A percentile compares a stretch with the other conserved stretches of the same genome.
Evolutionary conservation across 2,888 invertebrate species (phyloP).

Genomic region (Lasius fuliginosus): DNA sequence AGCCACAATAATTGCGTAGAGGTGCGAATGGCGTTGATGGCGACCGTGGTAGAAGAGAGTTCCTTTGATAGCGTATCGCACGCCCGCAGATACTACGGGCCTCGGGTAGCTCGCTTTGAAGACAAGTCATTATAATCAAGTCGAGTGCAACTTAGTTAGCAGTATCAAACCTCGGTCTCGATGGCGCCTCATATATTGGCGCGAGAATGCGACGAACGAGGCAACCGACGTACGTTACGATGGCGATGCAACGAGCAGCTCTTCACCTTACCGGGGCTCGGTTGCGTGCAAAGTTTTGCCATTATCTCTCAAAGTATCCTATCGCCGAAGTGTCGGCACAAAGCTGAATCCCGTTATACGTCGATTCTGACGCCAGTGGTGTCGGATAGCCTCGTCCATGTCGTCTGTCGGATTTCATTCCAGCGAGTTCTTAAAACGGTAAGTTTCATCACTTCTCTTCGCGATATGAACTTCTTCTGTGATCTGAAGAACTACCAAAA

Average conservation of each 20-base stretch:
- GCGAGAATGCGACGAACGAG: conserved; percentile 40
- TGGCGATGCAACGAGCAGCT: conserved; percentile 13
- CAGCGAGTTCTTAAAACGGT: conserved; percentile 5
- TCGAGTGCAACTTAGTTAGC: conserved; percentile 79
- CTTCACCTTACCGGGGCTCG: conserved; percentile 38
- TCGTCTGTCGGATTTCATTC: not conserved
- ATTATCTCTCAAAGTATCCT: conserved; percentile 38
- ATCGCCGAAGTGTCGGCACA: conserved; percentile 16
- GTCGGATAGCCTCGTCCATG: not conserved
- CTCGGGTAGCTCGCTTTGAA: conserved; percentile 75
- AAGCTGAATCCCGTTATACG: conserved; percentile 24
- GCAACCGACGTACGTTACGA: conserved; percentile 60
- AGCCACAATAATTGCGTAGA: conserved; percentile 45
- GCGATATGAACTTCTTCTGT: not conserved
- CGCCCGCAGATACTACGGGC: conserved; percentile 56
- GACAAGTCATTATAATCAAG: conserved; percentile 79
- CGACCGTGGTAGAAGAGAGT: conserved; percentile 33
- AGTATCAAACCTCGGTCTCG: conserved; percentile 74
- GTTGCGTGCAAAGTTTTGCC: conserved; percentile 54
- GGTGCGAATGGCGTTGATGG: conserved; percentile 42
- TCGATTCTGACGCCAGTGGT: conserved; percentile 15
- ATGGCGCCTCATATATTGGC: conserved; percentile 58
- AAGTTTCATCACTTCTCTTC: not conserved
- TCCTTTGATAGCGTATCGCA: conserved; percentile 69
- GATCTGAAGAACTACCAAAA: not conserved